Percentiles rank a stretch among this genome's conserved stretches.
Conservation (phyloP, 64 coral and sea anemone genomes). For the Acropora yongei region DNA sequence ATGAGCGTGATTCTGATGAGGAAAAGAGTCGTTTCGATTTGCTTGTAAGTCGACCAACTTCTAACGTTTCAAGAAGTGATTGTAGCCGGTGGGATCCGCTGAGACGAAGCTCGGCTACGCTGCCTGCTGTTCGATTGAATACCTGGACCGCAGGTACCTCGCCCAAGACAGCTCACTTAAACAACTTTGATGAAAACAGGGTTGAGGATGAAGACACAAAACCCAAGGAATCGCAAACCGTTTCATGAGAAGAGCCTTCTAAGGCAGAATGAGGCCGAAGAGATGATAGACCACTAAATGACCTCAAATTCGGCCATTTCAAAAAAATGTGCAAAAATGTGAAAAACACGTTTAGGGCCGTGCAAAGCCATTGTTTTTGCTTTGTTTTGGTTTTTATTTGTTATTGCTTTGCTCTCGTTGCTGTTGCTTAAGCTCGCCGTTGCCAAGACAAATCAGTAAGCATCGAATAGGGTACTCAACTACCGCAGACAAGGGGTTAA, state of each 20-base stretch:
- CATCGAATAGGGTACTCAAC: no score
- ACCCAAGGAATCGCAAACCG: no score
- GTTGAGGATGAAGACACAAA: background rate
- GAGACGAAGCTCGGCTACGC: background rate
- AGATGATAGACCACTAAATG: no score
- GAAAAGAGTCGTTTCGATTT: background rate
- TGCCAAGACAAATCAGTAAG: no score
- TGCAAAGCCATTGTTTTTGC: no score
- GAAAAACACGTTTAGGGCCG: no score
- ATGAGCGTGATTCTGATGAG: background rate
- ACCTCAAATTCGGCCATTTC: no score
- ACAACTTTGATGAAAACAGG: constrained; percentile 20
- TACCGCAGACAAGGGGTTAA: no score
- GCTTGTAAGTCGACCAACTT: background rate
- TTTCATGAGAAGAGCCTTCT: background rate
- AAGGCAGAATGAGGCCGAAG: background rate
- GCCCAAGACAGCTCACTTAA: background rate
- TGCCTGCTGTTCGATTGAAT: constrained; percentile 13
- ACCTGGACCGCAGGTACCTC: constrained; percentile 5
- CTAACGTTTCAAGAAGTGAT: constrained; percentile 11
- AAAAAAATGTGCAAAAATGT: no score
- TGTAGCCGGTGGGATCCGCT: background rate
- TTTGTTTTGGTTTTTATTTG: no score
- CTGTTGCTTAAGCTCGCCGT: background rate
- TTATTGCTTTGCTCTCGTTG: background rate